Evolutionary conservation across 1,140 invertebrate genomes (phyloP).

Genomic region (Drosophila bipectinata): DNA sequence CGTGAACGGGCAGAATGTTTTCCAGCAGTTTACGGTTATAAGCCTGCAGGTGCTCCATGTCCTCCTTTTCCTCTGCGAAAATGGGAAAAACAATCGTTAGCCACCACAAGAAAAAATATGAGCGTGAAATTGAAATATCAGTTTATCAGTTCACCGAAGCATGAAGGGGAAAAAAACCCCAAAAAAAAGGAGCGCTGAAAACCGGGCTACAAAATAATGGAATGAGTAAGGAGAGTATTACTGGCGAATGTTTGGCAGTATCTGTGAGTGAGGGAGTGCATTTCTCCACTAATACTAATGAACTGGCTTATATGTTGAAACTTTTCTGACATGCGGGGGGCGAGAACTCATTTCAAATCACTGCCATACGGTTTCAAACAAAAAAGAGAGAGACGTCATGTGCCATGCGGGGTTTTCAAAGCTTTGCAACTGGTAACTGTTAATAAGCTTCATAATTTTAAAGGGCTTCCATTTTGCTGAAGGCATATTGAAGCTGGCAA

Average conservation of each 20-base stretch:
- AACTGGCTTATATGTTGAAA: conserved; percentile 49
- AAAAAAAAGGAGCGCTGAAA: conserved; percentile 20
- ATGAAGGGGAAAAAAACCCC: conserved; percentile 30
- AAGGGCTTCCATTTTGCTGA: conserved; percentile 27
- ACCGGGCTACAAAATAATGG: neutral
- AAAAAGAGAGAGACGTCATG: conserved; percentile 14
- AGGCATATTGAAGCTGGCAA: conserved; percentile 19
- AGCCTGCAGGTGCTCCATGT: conserved; percentile 96
- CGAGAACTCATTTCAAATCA: conserved; percentile 36
- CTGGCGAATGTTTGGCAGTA: neutral
- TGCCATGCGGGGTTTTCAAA: neutral
- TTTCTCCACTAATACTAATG: conserved; percentile 68
- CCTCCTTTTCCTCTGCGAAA: conserved; percentile 93
- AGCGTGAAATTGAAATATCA: conserved; percentile 81
- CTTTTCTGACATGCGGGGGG: conserved; percentile 39
- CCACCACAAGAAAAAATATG: conserved; percentile 39
- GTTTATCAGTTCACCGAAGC: conserved; percentile 74
- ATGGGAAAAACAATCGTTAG: conserved; percentile 3
- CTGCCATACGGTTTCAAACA: conserved; percentile 36
- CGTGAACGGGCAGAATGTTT: conserved; percentile 97
- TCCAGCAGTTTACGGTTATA: conserved; percentile 96
- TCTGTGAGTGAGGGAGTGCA: conserved; percentile 26
- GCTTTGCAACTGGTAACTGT: conserved; percentile 25
- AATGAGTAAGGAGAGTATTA: no score
- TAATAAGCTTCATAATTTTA: conserved; percentile 24